Conservation (phyloP, 2,888 invertebrate genomes). For the Mythimna loreyi region DNA sequence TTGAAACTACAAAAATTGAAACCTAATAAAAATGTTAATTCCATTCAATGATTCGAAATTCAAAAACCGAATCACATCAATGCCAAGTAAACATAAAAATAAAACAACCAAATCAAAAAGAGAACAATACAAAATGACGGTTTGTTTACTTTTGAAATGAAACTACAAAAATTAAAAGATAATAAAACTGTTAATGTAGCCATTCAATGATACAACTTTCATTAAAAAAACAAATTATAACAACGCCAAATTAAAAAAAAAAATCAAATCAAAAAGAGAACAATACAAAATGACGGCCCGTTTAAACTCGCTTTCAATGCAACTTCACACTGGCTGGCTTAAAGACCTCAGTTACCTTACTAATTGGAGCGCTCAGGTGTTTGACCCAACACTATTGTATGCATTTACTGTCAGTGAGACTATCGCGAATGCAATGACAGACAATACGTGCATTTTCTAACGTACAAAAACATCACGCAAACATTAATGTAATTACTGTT, state of each 20-base stretch:
- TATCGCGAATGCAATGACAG: slow-evolving; percentile 40
- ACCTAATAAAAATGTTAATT: not conserved
- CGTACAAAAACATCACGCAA: slow-evolving; percentile 51
- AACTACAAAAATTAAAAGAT: slow-evolving; percentile 10
- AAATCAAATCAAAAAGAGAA: slow-evolving; percentile 45
- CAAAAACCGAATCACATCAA: no score
- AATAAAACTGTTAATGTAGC: slow-evolving; percentile 7
- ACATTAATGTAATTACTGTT: slow-evolving; percentile 47
- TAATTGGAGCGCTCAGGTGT: slow-evolving; percentile 86
- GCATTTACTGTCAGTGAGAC: slow-evolving; percentile 49
- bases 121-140: not conserved
- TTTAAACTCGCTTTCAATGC: slow-evolving; percentile 53
- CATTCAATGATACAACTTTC: not conserved
- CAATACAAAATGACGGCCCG: slow-evolving; percentile 32
- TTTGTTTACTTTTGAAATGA: no score
- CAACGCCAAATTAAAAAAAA: slow-evolving; percentile 4
- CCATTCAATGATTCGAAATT: no score
- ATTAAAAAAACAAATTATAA: not conserved
- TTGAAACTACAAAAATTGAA: slow-evolving; percentile 2
- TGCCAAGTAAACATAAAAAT: no score
- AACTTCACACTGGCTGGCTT: slow-evolving; percentile 35
- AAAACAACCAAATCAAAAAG: no score
- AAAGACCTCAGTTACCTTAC: slow-evolving; percentile 64
- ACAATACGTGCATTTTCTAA: slow-evolving; percentile 55
- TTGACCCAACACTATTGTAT: slow-evolving; percentile 74